These are phyloP conservation scores for Lepeophtheirus salmonis DNA, from an alignment of 1,140 invertebrate genomes.

Conservation along the genomic window DNA sequence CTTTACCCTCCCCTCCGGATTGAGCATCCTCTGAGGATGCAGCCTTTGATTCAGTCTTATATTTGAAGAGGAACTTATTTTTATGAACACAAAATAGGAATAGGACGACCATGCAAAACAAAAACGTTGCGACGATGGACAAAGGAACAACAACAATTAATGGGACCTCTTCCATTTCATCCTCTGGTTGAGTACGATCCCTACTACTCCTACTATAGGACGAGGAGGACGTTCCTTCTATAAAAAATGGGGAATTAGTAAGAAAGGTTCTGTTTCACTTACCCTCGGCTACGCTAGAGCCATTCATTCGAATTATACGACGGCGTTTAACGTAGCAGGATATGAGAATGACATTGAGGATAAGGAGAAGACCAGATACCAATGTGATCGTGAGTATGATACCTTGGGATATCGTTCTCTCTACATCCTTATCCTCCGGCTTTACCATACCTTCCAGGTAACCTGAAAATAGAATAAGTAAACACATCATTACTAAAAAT, in stretches of 20 bases:
- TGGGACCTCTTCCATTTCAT: no score
- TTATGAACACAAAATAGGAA: not conserved
- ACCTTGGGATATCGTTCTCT: constrained; percentile 32
- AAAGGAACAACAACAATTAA: not conserved
- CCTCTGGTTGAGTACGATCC: not conserved
- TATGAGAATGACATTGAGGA: constrained; percentile 63
- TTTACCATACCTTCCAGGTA: constrained; percentile 17
- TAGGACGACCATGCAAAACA: not conserved
- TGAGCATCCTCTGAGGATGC: not conserved
- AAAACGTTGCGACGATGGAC: not conserved
- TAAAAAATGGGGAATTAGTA: not conserved
- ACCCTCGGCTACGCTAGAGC: not conserved
- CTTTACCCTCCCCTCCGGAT: not conserved
- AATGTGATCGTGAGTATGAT: constrained; percentile 52
- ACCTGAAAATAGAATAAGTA: constrained; percentile 5
- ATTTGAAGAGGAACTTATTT: not conserved
- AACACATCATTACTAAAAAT: constrained; percentile 3
- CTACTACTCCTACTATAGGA: not conserved
- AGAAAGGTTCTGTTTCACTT: not conserved
- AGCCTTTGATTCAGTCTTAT: no score
- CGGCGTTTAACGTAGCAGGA: constrained; percentile 51
- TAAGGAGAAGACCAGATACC: constrained; percentile 45
- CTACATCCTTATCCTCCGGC: constrained; percentile 9
- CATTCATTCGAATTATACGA: not conserved
- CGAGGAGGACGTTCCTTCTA: not conserved